Conservation (phyloP, 2,888 invertebrate species). For the Agapostemon virescens region DNA sequence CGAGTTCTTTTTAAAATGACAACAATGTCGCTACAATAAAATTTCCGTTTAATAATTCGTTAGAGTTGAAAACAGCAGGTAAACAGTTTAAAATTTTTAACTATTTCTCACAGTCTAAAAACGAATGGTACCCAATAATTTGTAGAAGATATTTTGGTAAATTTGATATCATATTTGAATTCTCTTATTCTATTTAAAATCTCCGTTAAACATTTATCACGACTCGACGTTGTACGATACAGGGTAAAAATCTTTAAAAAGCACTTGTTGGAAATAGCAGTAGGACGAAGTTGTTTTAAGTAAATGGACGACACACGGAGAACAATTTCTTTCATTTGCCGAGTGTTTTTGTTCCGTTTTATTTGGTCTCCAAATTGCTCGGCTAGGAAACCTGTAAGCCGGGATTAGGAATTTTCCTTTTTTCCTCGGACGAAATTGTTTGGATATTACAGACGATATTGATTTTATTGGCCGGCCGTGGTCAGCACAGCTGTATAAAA, state of each 20-base stretch:
- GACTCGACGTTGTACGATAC: neutral
- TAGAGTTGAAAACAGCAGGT: no score
- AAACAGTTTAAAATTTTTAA: no score
- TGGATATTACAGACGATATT: conserved; percentile 1
- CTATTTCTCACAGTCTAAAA: no score
- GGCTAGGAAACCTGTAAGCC: conserved; percentile 5
- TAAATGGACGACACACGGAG: neutral
- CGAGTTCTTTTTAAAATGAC: no score
- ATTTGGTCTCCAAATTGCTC: neutral
- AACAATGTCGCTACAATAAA: no score
- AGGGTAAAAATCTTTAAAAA: neutral
- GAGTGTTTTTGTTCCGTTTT: neutral
- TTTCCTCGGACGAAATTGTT: conserved; percentile 3
- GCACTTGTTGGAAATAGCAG: neutral
- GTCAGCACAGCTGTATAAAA: neutral
- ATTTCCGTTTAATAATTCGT: no score
- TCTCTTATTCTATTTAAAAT: neutral
- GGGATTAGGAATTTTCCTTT: conserved; percentile 5
- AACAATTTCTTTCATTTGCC: neutral
- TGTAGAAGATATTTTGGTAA: no score
- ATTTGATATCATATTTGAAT: no score
- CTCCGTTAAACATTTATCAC: neutral
- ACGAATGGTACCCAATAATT: no score
- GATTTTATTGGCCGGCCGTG: neutral
- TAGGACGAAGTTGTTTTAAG: neutral